These are phyloP conservation scores for Gracilinanus agilis DNA, from an alignment of 2,113 vertebrate species.

Conservation along the genomic window DNA sequence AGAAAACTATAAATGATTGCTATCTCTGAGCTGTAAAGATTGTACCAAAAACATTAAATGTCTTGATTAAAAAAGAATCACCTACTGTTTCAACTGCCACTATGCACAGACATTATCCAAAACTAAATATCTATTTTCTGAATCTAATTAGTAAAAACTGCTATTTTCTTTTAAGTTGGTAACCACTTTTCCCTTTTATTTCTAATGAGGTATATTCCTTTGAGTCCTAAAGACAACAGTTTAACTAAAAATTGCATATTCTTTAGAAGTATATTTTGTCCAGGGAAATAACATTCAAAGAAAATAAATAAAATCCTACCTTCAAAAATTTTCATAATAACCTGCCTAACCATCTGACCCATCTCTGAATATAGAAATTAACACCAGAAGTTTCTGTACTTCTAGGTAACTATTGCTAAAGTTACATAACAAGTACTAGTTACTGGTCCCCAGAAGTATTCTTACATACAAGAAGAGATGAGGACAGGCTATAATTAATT, in stretches of 20 bases:
- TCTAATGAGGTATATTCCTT: conserved; percentile 56
- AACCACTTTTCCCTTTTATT: conserved; percentile 46
- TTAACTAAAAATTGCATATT: conserved; percentile 54
- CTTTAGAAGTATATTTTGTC: conserved; percentile 58
- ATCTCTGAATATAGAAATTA: conserved; percentile 66
- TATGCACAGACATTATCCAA: neutral
- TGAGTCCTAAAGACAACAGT: conserved; percentile 64
- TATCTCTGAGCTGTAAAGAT: neutral
- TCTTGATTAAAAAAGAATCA: conserved; percentile 23
- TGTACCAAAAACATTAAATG: conserved; percentile 2
- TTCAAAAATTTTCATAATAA: conserved; percentile 67
- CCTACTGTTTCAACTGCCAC: conserved; percentile 38
- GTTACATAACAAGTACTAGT: conserved; percentile 54
- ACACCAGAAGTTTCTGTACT: conserved; percentile 68
- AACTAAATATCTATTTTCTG: conserved; percentile 27
- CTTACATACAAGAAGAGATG: conserved; percentile 67
- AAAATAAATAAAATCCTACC: conserved; percentile 58
- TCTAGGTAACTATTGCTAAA: conserved; percentile 66
- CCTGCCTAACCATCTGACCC: conserved; percentile 67
- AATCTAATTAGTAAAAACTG: conserved; percentile 42
- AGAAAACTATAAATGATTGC: conserved; percentile 50
- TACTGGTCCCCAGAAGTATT: conserved; percentile 62
- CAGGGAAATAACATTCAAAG: conserved; percentile 65
- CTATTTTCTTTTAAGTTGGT: conserved; percentile 53
- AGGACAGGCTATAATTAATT: conserved; percentile 72